A percentile compares a stretch with the other conserved stretches of the same genome.
Conservation (phyloP, 2,888 invertebrate genomes). For the Eulithis prunata region DNA sequence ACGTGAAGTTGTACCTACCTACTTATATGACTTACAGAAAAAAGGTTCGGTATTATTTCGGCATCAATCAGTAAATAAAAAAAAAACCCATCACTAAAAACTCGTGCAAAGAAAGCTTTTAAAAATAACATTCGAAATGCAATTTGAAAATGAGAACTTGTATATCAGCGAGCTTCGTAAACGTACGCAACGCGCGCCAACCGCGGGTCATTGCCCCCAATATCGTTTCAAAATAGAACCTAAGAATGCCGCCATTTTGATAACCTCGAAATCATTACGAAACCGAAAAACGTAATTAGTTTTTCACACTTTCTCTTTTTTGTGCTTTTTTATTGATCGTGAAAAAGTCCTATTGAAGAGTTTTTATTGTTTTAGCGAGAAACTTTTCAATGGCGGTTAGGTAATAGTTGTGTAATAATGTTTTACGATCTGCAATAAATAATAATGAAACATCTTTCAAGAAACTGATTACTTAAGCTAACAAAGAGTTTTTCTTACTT, state of each 20-base stretch:
- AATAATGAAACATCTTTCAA: not conserved
- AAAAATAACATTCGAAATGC: constrained; percentile 48
- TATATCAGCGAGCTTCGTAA: constrained; percentile 55
- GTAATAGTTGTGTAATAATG: not conserved
- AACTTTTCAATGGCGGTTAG: constrained; percentile 4
- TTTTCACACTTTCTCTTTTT: constrained; percentile 33
- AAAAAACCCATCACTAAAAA: not conserved
- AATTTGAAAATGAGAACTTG: constrained; percentile 53
- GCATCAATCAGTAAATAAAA: not conserved
- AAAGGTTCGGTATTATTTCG: not conserved
- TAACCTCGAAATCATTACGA: constrained; percentile 78
- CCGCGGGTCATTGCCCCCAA: constrained; percentile 72
- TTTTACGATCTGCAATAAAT: constrained; percentile 13
- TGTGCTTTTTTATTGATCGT: constrained; percentile 33
- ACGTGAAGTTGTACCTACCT: too few relatives aligned
- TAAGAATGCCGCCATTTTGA: constrained; percentile 80
- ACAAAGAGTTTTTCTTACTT: too few relatives aligned
- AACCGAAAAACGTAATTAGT: constrained; percentile 42
- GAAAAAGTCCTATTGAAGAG: constrained; percentile 30
- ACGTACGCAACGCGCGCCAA: constrained; percentile 58
- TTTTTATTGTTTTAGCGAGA: constrained; percentile 25
- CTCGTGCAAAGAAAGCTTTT: constrained; percentile 36
- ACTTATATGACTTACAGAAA: not conserved
- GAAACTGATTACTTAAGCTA: not conserved
- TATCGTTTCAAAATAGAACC: constrained; percentile 81